Base-by-base conservation (phyloP, 2,113 vertebrate genomes). In the Chloebia gouldiae region DNA sequence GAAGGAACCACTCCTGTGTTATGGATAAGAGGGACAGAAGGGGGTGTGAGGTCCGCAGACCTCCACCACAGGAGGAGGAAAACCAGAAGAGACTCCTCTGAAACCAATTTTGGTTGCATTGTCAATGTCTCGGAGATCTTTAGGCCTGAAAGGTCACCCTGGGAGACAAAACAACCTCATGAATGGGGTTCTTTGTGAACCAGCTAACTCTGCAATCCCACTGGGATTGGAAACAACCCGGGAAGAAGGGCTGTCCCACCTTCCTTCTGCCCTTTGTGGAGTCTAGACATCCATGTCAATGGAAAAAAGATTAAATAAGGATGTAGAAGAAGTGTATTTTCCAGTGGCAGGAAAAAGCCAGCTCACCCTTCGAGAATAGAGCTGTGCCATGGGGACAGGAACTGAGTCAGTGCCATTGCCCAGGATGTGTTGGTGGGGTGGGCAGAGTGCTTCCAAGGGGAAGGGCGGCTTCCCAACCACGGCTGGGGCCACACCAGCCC, bases 251-350 rank as follows among this genome's bases (percentile, higher is more conserved):
- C 45, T 81, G 88, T 73, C 92, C 91, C 95, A 94, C 92, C 76
- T 88, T 47, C 91, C 81, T 47, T 70, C 71, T 94, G 91, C 91
- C 82, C 94, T 96, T 96, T 94, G 85, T 96, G 80, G 64, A 92
- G 86, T 86, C 95, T 80, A 95, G 94, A 97, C 95, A 66, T 5
- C 82, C 1, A 0, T 94, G 94, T 83, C 91, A 81, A 92, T 86
- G 92, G 95, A 64, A 47, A 47, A 86, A 71, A 49, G 37, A 24
- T 4, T 61, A 61, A 61, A 61, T 61, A 56, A 72, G 66, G 87
- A 86, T 59, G 71, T 75, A 93, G 81, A 93, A 93, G 61, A 49
- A 82, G 85, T 4, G 45, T 88, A 2, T 95, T 94, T 96, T 90
- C 60, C 61, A 83, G 76, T 13, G 6, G 2, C 68, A 86, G 94